Evolutionary conservation across 2,888 invertebrate species (phyloP), one percentile per base, ranked within the genome.

Genomic region (Dexiosoma caninum): DNA sequence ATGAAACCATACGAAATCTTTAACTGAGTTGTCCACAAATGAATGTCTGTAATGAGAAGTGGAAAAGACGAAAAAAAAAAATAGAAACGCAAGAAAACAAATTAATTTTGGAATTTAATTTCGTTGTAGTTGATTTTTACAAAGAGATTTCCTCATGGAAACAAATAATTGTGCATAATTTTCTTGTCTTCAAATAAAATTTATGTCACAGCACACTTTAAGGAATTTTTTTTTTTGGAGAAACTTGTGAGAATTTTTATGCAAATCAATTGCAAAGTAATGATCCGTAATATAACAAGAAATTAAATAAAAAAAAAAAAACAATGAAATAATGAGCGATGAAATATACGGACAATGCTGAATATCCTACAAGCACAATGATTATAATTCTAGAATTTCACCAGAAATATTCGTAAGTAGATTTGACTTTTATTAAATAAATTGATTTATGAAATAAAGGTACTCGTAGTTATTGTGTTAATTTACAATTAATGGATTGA

Each of bases 1-100:
- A 69, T 69, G 72, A 77, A 81, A 77, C 57, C 81, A 69, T 81
- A 64, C n/a, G 57, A 74, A 77, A 81, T 69, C 62, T 69, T 30
- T 51, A 53, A 64, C 12, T 30, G 64, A 75, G 42, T 62, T 70
- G 76, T 67, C 72, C 76, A 66, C 77, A 77, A 72, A 23, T 67
- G 72, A 72, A 55, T 67, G 71, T 71, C 80, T 80, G 59, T 44
- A 67, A 71, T 49, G 46, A 76, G 76, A 62, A 51, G 35, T 12
- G n/a, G 12, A 46, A 75, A 42, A 53, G 51, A 21, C 14, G 16
- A 27, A 19, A 55, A 78, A 32, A 42, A n/a, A n/a, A n/a, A n/a
- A n/a, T n/a, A n/a, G n/a, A n/a, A 74, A 67, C 14, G 21, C 7
- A 69, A 53, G 44, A 66, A n/a, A 53, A 60, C 66, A 66, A 66